Conservation (phyloP, 2,113 vertebrate genomes). For the Salvelinus alpinus region DNA sequence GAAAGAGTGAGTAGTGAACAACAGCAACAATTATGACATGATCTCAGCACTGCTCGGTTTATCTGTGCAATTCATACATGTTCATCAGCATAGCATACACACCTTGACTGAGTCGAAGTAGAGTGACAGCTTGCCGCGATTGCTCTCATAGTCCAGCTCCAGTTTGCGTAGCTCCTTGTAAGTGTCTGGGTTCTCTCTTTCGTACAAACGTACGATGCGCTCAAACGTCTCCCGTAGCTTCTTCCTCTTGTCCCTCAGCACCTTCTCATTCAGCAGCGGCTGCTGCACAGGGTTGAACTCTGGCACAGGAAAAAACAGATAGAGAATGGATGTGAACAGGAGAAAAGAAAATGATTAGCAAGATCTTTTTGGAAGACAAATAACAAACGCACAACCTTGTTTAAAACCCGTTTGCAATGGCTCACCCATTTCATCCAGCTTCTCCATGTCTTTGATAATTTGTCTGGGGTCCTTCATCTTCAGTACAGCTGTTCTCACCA, state of each 20-base stretch:
- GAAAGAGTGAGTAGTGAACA: neutral
- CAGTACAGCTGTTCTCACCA: slow-evolving; percentile 96
- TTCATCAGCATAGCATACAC: slow-evolving; percentile 14
- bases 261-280: slow-evolving; percentile 95
- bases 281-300: slow-evolving; percentile 97
- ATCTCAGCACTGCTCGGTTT: neutral
- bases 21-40: neutral
- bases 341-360: neutral
- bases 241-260: slow-evolving; percentile 95
- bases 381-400: neutral
- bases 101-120: slow-evolving; percentile 99
- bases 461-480: slow-evolving; percentile 99
- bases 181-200: slow-evolving; percentile 95
- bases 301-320: slow-evolving; percentile 45
- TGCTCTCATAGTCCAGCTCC: slow-evolving; percentile 94
- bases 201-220: slow-evolving; percentile 91
- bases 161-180: slow-evolving; percentile 93
- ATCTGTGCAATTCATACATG: neutral
- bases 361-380: neutral
- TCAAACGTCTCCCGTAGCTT: slow-evolving; percentile 97
- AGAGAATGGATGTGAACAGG: neutral
- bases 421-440: slow-evolving; percentile 98
- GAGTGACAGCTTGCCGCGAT: slow-evolving; percentile 92
- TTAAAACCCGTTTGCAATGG: neutral
- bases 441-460: slow-evolving; percentile 98